phyloP scores from a whole-genome alignment of 2,113 vertebrate genomes.

The Oreotragus oreotragus region DNA sequence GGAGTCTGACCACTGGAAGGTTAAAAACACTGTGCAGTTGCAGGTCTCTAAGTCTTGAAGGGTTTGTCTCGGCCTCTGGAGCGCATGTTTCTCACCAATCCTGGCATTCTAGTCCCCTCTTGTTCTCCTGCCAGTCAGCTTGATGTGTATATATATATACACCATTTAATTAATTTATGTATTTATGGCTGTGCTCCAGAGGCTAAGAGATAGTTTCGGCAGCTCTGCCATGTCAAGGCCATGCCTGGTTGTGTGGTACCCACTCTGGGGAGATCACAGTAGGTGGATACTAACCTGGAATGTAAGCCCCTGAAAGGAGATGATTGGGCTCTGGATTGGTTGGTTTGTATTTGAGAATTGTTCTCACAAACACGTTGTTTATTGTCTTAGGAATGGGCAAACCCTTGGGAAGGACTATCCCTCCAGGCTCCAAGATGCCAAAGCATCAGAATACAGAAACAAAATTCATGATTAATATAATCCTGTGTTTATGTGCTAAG shows the following conservation, averaged over 20 bases:
- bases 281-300: not conserved
- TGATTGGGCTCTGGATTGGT: not conserved
- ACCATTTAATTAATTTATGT: not conserved
- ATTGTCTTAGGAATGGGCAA: fast-evolving
- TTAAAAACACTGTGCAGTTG: not conserved
- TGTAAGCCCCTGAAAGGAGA: not conserved
- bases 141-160: not conserved
- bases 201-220: not conserved
- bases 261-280: not conserved
- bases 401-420: not conserved
- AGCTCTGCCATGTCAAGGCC: not conserved
- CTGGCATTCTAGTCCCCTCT: not conserved
- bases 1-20: not conserved
- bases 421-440: not conserved
- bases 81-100: not conserved
- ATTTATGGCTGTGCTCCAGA: not conserved
- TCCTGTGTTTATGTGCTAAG: not conserved
- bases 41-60: not conserved
- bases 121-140: not conserved
- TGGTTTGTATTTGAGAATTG: not conserved
- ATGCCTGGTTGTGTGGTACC: not conserved
- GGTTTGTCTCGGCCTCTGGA: not conserved
- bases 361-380: not conserved
- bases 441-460: not conserved
- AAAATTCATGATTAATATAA: not conserved